These are phyloP conservation scores for Melospiza melodia DNA, from an alignment of 2,113 vertebrate species.

Conservation along the genomic window DNA sequence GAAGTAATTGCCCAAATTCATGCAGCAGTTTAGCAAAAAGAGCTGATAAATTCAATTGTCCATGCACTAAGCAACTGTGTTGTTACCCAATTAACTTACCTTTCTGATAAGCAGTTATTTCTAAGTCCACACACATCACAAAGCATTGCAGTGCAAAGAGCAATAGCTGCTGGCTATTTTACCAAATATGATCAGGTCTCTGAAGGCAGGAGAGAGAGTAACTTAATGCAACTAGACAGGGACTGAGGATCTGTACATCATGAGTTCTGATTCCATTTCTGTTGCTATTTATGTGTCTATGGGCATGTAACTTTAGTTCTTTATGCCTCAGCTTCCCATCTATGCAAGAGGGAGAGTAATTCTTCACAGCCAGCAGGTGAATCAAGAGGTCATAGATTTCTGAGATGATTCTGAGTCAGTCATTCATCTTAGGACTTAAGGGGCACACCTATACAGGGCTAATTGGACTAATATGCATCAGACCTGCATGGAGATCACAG, in stretches of 20 bases:
- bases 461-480: not conserved
- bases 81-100: not conserved
- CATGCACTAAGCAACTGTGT: not conserved
- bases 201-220: not conserved
- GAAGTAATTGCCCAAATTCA: not conserved
- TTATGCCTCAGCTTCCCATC: slow-evolving; percentile 13
- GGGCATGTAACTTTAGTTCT: not conserved
- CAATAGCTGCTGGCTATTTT: not conserved
- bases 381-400: not conserved
- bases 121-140: not conserved
- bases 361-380: not conserved
- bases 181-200: not conserved
- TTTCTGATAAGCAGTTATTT: not conserved
- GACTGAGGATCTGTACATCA: not conserved
- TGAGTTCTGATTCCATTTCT: not conserved
- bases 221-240: not conserved
- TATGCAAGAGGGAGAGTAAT: not conserved
- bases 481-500: not conserved
- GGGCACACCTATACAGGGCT: not conserved
- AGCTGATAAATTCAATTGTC: not conserved
- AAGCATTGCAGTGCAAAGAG: not conserved
- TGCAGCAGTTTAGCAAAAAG: not conserved
- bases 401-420: not conserved
- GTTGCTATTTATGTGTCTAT: not conserved
- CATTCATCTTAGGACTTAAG: not conserved